Conservation (phyloP, 2,888 invertebrate genomes). For the Trichogramma dendrolimi region DNA sequence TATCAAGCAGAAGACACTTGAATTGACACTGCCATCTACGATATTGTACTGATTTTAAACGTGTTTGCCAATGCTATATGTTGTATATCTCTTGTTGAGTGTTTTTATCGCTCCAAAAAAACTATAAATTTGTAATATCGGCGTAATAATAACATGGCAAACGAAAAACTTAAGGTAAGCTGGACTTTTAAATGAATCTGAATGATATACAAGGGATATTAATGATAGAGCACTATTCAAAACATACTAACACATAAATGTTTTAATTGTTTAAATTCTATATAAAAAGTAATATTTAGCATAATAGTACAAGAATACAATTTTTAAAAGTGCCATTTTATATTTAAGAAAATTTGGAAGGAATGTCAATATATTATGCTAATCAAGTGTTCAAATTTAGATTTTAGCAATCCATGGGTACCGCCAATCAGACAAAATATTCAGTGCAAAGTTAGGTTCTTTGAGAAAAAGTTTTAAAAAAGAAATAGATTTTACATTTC, state of each 20-base stretch:
- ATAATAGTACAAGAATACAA: not conserved
- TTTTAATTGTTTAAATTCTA: not conserved
- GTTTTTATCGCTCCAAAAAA: too few relatives aligned
- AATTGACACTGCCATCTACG: too few relatives aligned
- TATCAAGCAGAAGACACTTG: too few relatives aligned
- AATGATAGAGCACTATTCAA: too few relatives aligned
- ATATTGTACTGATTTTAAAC: too few relatives aligned
- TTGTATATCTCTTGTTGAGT: too few relatives aligned
- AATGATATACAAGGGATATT: too few relatives aligned
- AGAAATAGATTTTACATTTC: constrained; percentile 73
- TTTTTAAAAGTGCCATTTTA: constrained; percentile 11
- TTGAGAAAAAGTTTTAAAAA: constrained; percentile 76
- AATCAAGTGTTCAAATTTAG: constrained; percentile 30
- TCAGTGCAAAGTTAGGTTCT: constrained; percentile 76
- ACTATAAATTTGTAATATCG: too few relatives aligned
- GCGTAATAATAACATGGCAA: too few relatives aligned
- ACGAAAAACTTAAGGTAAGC: too few relatives aligned
- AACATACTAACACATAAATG: not conserved
- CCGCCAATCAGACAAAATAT: constrained; percentile 70
- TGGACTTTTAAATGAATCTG: too few relatives aligned
- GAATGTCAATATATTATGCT: constrained; percentile 14
- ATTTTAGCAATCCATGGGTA: constrained; percentile 79
- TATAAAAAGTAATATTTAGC: not conserved
- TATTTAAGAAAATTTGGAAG: constrained; percentile 18
- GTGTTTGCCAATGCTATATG: too few relatives aligned